Evolutionary conservation across 2,113 vertebrate species (phyloP), one percentile per base, ranked within the genome.

Genomic region (Diphyllodes magnificus): DNA sequence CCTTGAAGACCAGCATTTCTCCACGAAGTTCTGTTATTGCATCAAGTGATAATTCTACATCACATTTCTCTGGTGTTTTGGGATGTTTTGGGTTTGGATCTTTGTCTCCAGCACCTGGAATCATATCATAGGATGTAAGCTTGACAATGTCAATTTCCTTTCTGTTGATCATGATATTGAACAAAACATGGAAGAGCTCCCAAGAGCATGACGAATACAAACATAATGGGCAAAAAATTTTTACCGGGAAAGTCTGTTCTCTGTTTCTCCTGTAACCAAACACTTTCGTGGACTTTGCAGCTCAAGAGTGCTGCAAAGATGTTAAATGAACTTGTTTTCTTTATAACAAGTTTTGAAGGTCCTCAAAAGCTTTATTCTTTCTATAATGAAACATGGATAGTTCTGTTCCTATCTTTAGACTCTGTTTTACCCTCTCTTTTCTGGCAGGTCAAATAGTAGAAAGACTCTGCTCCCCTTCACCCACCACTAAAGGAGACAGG

Each of bases 1-100:
- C 98, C 95, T 99, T 99, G 95, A 99, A 99, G 96, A 99, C 96
- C 59, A 99, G 54, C 71, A 95, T 98, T 95, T 99, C 99, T 96
- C 99, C 99, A 78, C 99, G 97, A 84, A 99, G 97, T 53, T 96
- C 98, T 75, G 98, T 97, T 39, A 99, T 98, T 44, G 99, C 99
- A 77, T 99, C 99, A 60, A 99, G 93, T 10, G 98, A 97, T 91
- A 99, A 95, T 13, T 97, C 93, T 12, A 90, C 95, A 59, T 99
- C 98, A 95, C 99, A 99, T 86, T 98, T 98, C 51, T 99, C 97
- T 15, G 99, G 99, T 15, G 99, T 99, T 95, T 97, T 97, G 17
- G 98, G 96, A 39, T 97, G 97, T 87, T 98, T 97, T 15, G 94
- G 98, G 60, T 97, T 86, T n/a, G 98, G 98, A 53, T 98, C 98